Evolutionary conservation across 2,113 vertebrate species (phyloP).

Genomic region (Paralichthys olivaceus): DNA sequence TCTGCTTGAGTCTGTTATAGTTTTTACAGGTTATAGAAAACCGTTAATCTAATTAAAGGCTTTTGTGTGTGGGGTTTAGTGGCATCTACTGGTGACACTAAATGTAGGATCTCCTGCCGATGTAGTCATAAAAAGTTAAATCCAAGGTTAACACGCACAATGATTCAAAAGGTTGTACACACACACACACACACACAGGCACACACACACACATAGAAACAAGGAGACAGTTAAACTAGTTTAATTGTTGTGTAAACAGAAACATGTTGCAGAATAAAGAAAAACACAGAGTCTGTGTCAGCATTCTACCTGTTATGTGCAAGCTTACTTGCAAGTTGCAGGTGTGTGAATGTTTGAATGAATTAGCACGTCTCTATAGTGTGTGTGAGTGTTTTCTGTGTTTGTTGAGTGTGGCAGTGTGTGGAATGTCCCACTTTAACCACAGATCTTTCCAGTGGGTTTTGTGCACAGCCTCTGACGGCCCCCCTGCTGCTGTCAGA

Average conservation of each 20-base stretch:
- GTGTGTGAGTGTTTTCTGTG: slow-evolving; percentile 11
- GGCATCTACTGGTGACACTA: too few species aligned
- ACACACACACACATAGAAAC: too few species aligned
- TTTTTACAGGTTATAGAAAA: too few species aligned
- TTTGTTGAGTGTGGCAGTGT: slow-evolving; percentile 18
- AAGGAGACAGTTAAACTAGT: not conserved
- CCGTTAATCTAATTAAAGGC: too few species aligned
- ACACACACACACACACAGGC: too few species aligned
- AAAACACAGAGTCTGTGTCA: slow-evolving; percentile 11
- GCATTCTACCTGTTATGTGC: slow-evolving; percentile 12
- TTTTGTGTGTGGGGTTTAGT: too few species aligned
- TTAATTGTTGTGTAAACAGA: too few species aligned
- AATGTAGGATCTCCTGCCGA: too few species aligned
- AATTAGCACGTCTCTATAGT: not conserved
- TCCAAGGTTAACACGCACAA: too few species aligned
- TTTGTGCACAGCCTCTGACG: slow-evolving; percentile 62
- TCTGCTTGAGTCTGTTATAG: too few species aligned
- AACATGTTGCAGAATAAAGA: not conserved
- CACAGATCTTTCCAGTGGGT: slow-evolving; percentile 45
- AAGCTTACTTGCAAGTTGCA: slow-evolving; percentile 7
- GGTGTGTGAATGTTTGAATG: slow-evolving; percentile 19
- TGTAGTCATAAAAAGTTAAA: too few species aligned
- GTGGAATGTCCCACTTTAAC: slow-evolving; percentile 72
- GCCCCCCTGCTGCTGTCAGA: slow-evolving; percentile 46
- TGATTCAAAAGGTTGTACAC: too few species aligned